A percentile compares a stretch with the other conserved stretches of the same genome.
phyloP scores from a whole-genome alignment of 2,797 vertebrate genomes.

The Netta rufina region DNA sequence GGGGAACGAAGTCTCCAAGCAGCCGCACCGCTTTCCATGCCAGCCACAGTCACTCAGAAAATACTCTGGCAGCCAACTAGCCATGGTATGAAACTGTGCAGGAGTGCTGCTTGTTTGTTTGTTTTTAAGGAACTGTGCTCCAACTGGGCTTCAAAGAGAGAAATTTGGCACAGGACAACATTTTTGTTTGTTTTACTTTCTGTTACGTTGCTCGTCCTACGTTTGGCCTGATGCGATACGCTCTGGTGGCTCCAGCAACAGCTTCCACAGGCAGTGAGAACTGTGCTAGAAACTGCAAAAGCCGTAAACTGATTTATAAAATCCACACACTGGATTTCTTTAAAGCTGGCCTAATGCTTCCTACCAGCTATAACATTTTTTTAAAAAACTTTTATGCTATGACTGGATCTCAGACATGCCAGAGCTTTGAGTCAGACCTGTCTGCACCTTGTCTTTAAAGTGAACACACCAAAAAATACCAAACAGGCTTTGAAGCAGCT shows the following conservation, averaged over 20 bases:
- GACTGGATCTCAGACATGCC: neutral
- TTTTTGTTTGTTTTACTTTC: neutral
- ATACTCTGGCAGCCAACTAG: neutral
- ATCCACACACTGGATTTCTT: neutral
- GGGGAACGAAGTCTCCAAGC: accelerated
- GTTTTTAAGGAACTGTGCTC: neutral
- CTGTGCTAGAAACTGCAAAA: neutral
- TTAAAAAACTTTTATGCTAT: neutral
- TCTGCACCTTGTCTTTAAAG: constrained; percentile 18
- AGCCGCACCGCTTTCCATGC: neutral
- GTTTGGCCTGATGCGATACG: neutral
- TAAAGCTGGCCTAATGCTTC: neutral
- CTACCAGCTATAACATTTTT: neutral
- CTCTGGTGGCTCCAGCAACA: neutral
- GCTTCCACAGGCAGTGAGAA: neutral
- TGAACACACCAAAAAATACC: constrained; percentile 9
- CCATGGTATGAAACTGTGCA: too few species aligned
- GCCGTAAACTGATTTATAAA: neutral
- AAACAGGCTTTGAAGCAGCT: neutral
- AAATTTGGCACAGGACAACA: neutral
- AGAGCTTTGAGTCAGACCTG: neutral
- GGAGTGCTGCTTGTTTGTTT: neutral
- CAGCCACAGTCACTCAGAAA: neutral
- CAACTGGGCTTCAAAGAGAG: neutral
- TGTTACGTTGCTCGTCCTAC: neutral